Conservation (phyloP, 2,888 invertebrate species). For the Digitonthophagus gazella region DNA sequence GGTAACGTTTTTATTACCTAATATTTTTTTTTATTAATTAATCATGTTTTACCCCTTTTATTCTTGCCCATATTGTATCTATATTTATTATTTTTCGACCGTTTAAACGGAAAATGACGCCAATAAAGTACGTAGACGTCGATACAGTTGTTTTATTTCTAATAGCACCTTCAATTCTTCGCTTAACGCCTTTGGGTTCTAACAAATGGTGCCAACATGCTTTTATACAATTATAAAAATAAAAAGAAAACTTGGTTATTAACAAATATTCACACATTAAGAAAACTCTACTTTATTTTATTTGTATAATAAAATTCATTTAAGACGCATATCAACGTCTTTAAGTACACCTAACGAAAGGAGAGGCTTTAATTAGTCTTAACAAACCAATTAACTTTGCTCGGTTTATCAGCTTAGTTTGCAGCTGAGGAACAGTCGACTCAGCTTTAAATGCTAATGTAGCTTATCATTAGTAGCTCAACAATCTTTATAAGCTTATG, state of each 20-base stretch:
- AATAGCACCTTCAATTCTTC: slow-evolving; percentile 38
- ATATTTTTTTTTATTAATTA: slow-evolving; percentile 8
- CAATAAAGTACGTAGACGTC: slow-evolving; percentile 20
- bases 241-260: too few species aligned
- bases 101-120: neutral
- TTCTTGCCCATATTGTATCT: slow-evolving; percentile 26
- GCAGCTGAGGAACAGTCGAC: too few species aligned
- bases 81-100: slow-evolving; percentile 7
- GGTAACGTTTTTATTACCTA: slow-evolving; percentile 27
- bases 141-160: slow-evolving; percentile 24
- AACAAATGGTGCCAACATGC: slow-evolving; percentile 18
- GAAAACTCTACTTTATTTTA: too few species aligned
- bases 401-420: too few species aligned
- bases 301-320: too few species aligned
- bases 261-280: too few species aligned
- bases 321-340: too few species aligned
- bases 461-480: too few species aligned
- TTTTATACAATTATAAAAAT: neutral
- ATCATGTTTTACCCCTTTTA: slow-evolving; percentile 18
- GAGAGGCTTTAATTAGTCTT: neutral
- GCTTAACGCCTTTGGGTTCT: slow-evolving; percentile 2
- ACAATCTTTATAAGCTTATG: too few species aligned
- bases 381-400: neutral
- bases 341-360: too few species aligned
- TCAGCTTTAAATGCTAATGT: too few species aligned